These are phyloP conservation scores for Caenorhabditis imperialis DNA, from an alignment of 2,888 invertebrate species.

Conservation along the genomic window DNA sequence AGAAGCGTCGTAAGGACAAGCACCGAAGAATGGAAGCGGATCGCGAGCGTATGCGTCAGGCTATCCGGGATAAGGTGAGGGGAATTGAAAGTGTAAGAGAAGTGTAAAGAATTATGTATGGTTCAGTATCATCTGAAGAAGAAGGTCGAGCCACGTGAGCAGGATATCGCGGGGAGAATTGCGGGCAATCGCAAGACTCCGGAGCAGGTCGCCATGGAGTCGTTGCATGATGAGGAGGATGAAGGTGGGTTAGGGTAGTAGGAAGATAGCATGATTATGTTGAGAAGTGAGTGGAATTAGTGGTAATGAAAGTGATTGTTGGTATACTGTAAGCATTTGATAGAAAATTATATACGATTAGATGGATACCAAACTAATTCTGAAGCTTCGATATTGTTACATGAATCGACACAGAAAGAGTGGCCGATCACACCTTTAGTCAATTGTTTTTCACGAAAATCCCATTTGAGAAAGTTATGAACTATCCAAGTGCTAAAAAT, in stretches of 20 bases:
- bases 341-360: too few species aligned
- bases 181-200: slow-evolving; percentile 55
- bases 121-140: slow-evolving; percentile 57
- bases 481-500: too few species aligned
- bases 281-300: too few species aligned
- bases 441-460: too few species aligned
- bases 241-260: slow-evolving; percentile 36
- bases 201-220: slow-evolving; percentile 54
- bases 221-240: slow-evolving; percentile 40
- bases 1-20: slow-evolving; percentile 97
- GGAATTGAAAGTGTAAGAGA: neutral
- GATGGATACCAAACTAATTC: too few species aligned
- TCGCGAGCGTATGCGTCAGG: slow-evolving; percentile 97
- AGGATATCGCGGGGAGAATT: slow-evolving; percentile 53
- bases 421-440: too few species aligned
- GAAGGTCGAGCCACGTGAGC: slow-evolving; percentile 42
- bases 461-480: too few species aligned
- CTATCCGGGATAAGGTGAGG: slow-evolving; percentile 96
- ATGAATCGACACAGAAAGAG: too few species aligned
- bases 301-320: too few species aligned
- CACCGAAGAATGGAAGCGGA: slow-evolving; percentile 99
- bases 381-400: too few species aligned
- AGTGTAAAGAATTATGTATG: neutral
- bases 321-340: too few species aligned
- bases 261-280: too few species aligned